Percentiles rank a stretch among this genome's conserved stretches.
Evolutionary conservation across 2,113 vertebrate genomes (phyloP).

Genomic region (Gambusia holbrooki): DNA sequence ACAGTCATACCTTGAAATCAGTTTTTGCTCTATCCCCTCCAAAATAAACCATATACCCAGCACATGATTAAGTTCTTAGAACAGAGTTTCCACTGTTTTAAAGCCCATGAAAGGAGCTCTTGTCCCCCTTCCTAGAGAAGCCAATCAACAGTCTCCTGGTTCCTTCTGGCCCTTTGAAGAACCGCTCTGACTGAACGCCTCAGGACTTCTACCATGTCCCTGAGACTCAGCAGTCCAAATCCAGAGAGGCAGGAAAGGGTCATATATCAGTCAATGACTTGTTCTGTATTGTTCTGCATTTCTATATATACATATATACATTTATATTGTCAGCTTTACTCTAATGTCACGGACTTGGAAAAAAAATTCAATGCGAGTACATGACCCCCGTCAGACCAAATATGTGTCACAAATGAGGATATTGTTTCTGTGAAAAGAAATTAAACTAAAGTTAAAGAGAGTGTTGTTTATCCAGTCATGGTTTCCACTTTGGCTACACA

Average conservation of each 20-base stretch:
- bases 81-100: slow-evolving; percentile 81
- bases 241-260: slow-evolving; percentile 66
- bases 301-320: no score
- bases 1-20: slow-evolving; percentile 24
- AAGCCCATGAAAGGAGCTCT: slow-evolving; percentile 72
- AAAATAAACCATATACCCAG: slow-evolving; percentile 71
- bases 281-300: background rate
- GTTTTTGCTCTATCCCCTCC: slow-evolving; percentile 35
- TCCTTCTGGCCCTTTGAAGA: slow-evolving; percentile 70
- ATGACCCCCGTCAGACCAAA: background rate
- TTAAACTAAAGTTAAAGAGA: background rate
- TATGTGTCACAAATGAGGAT: background rate
- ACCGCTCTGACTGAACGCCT: slow-evolving; percentile 56
- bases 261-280: slow-evolving; percentile 63
- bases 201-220: slow-evolving; percentile 39
- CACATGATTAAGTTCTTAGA: slow-evolving; percentile 73
- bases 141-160: slow-evolving; percentile 63
- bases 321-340: background rate
- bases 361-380: slow-evolving; percentile 19
- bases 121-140: slow-evolving; percentile 68
- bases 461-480: background rate
- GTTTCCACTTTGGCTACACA: slow-evolving; percentile 63
- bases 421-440: slow-evolving; percentile 1
- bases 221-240: slow-evolving; percentile 32
- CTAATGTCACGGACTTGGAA: background rate